These are phyloP conservation scores for Candoia aspera DNA, from an alignment of 2,113 vertebrate species.

Conservation along the genomic window DNA sequence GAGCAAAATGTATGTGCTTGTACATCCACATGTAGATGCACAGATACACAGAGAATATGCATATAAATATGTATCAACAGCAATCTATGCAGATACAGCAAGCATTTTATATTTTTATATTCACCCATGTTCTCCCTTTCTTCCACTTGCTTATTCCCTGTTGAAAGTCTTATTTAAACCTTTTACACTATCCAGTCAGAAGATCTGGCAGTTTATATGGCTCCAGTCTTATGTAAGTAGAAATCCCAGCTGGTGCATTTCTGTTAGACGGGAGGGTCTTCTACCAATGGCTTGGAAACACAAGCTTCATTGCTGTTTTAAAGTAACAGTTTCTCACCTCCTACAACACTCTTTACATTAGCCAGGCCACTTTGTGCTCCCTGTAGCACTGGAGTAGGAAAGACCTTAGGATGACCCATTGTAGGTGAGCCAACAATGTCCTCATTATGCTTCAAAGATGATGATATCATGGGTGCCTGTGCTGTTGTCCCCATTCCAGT, in stretches of 20 bases:
- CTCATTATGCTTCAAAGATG: neutral
- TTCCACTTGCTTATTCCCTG: neutral
- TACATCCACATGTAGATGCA: too few species aligned
- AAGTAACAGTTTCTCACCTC: too few species aligned
- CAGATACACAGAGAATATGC: neutral
- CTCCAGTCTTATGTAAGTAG: neutral
- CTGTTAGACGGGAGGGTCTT: too few species aligned
- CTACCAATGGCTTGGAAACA: too few species aligned
- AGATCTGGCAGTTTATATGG: neutral
- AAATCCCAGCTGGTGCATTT: neutral
- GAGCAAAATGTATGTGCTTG: neutral
- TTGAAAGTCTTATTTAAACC: neutral
- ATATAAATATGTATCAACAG: neutral
- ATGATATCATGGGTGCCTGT: neutral
- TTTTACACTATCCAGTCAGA: neutral
- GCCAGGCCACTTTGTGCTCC: neutral
- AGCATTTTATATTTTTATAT: neutral
- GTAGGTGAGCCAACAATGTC: neutral
- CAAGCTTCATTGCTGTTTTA: too few species aligned
- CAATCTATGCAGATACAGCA: neutral
- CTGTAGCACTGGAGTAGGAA: neutral
- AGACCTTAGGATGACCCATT: neutral
- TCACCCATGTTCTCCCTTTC: neutral
- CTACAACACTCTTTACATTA: neutral
- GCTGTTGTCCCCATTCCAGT: neutral